phyloP scores from a whole-genome alignment of 2,113 vertebrate species.

The Pseudopipra pipra region DNA sequence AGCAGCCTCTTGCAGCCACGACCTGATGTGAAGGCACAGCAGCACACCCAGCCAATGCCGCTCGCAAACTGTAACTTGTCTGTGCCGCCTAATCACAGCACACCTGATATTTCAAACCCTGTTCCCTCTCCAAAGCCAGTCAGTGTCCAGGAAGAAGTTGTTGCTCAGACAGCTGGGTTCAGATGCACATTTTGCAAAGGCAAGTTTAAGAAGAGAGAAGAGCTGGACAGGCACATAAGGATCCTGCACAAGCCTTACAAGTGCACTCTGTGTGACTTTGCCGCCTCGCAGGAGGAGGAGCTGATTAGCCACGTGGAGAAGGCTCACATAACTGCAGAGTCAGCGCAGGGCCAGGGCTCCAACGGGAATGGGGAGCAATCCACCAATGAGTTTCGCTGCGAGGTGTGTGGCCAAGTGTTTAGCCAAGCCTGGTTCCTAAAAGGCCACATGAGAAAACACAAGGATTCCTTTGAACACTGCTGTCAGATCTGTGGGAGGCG shows the following conservation, averaged over 20 bases:
- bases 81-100: constrained; percentile 78
- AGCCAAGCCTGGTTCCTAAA: constrained; percentile 99
- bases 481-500: constrained; percentile 97
- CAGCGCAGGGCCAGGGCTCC: constrained; percentile 86
- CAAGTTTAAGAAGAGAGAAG: constrained; percentile 98
- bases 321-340: constrained; percentile 96
- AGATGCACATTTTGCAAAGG: constrained; percentile 98
- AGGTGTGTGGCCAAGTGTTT: constrained; percentile 95
- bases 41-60: constrained; percentile 78
- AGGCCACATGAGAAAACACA: constrained; percentile 99
- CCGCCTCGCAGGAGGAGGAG: constrained; percentile 95
- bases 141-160: constrained; percentile 84
- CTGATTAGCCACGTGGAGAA: constrained; percentile 97
- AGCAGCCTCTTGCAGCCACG: constrained; percentile 86
- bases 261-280: constrained; percentile 96
- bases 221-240: constrained; percentile 95
- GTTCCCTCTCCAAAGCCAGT: constrained; percentile 89
- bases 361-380: constrained; percentile 81
- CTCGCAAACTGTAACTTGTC: constrained; percentile 85
- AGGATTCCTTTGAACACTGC: constrained; percentile 98
- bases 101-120: constrained; percentile 82
- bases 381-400: constrained; percentile 93
- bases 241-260: constrained; percentile 99
- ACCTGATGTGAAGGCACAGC: constrained; percentile 79
- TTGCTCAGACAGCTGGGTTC: constrained; percentile 85